Percentiles rank a stretch among this genome's conserved stretches.
These are phyloP conservation scores for Tauraco hartlaubi DNA, from an alignment of 2,797 vertebrate genomes.

Conservation along the genomic window DNA sequence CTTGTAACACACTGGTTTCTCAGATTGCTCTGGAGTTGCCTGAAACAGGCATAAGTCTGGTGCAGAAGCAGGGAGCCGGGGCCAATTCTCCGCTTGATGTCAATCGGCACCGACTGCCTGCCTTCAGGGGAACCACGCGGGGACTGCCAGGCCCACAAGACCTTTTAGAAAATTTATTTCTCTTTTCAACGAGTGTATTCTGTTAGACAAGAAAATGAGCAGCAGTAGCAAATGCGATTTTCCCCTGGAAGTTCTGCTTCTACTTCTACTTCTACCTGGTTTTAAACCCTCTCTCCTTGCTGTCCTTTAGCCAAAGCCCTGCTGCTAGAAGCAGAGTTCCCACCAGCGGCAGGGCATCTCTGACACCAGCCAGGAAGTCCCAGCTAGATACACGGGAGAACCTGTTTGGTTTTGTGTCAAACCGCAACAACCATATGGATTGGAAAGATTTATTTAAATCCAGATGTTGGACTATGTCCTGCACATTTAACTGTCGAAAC, in stretches of 20 bases:
- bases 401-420: background rate
- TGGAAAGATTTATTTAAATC: background rate
- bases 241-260: background rate
- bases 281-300: background rate
- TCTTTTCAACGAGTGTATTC: background rate
- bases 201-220: background rate
- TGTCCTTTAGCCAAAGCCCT: background rate
- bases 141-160: background rate
- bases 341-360: background rate
- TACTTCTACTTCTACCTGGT: background rate
- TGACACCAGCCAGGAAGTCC: background rate
- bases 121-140: background rate
- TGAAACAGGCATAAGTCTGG: background rate
- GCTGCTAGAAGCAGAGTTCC: background rate
- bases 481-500: background rate
- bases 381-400: background rate
- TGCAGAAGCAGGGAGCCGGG: background rate
- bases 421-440: background rate
- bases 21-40: background rate
- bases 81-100: background rate
- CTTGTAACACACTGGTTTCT: background rate
- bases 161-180: background rate
- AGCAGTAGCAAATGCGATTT: background rate
- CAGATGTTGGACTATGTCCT: background rate
- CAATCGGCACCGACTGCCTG: background rate